Conservation (phyloP, 2,113 vertebrate genomes). For the Protobothrops mucrosquamatus region DNA sequence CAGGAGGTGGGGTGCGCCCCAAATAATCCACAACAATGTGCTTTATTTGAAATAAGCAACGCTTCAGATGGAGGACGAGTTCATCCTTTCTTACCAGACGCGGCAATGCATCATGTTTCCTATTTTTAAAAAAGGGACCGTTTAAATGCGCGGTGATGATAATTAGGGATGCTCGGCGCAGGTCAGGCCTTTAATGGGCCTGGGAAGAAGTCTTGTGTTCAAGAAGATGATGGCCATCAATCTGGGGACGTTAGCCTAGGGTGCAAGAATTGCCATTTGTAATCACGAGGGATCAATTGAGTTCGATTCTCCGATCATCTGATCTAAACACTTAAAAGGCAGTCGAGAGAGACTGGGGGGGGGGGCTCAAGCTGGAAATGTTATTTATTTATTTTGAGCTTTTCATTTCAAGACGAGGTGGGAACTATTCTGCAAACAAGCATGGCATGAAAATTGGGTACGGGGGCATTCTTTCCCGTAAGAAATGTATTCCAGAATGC, state of each 20-base stretch:
- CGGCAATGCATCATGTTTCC: constrained; percentile 6
- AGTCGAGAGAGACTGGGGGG: neutral
- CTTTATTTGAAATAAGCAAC: neutral
- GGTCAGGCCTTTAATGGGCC: neutral
- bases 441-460: neutral
- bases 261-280: neutral
- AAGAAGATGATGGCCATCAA: neutral
- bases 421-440: neutral
- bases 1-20: neutral
- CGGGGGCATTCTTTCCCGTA: neutral
- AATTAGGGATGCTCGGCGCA: constrained; percentile 6
- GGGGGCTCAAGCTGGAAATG: too few species aligned
- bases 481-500: neutral
- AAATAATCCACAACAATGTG: neutral
- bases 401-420: neutral
- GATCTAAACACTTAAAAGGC: neutral
- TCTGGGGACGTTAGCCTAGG: neutral
- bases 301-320: neutral
- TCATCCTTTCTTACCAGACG: neutral
- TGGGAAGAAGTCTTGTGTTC: neutral
- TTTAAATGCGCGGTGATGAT: constrained; percentile 38
- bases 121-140: neutral
- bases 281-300: neutral
- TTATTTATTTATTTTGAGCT: neutral
- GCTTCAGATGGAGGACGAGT: constrained; percentile 15